Base-by-base conservation (phyloP, 2,888 invertebrate genomes). In the Clitarchus hookeri region DNA sequence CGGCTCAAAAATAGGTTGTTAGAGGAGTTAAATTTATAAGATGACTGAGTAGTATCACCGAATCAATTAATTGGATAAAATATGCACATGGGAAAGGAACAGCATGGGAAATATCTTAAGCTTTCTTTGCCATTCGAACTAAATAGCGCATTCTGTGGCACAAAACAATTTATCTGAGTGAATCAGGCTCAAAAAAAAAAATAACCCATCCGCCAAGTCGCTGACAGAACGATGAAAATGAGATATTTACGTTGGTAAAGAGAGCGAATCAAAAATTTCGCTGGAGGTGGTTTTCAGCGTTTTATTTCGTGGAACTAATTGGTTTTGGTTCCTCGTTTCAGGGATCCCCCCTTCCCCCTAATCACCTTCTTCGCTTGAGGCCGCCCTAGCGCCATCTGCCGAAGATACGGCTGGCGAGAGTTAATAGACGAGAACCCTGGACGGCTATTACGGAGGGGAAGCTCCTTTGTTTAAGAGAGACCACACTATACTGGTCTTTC, bases 301-400 rank as follows among this genome's bases (percentile, higher is more conserved):
- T 82, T 82, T 26, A 36, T 82, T 82, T 82, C 36, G 82, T 82
- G 82, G 82, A 27, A 82, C 82, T 82, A 82, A 82, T 82, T 82
- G 82, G 82, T 82, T 82, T 82, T 36, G n/a, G 36, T 82, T 82
- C 44, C 36, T n/a, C 82, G 4, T 82, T 82, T 82, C 65, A 19
- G 65, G n/a, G 65, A 11, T 65, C 25, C 44, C 25, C 82, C 27
- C 27, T 82, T 25, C 8, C 44, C 23, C 27, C 82, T 79, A 27
- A 27, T 12, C 79, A 1, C 79, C 79, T 27, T 19, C 79, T 19
- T 19, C 79, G 11, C 79, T 23, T 27, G n/a, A 65, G 65, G n/a
- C 65, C 65, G 8, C n/a, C 48, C 48, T 48, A 23, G 23, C 19
- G 19, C 65, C 65, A 65, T 19, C 65, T 65, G 65, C 23, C 65